Percentiles rank a stretch among this genome's conserved stretches.
Conservation (phyloP, 2,113 vertebrate genomes). For the Suricata suricatta region DNA sequence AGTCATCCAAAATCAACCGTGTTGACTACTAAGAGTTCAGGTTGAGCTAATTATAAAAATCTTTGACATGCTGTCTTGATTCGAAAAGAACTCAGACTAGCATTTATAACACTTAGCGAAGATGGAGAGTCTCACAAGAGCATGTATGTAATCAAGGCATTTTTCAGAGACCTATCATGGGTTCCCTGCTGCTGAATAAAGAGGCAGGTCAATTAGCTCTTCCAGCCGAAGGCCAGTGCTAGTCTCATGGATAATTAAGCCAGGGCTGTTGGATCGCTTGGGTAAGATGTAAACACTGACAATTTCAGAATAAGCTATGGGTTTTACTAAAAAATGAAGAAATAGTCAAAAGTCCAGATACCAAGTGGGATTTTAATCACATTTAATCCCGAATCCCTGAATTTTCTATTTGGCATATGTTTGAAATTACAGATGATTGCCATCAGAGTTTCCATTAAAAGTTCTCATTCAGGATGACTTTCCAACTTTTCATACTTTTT, state of each 20-base stretch:
- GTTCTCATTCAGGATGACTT: background rate
- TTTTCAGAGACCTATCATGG: background rate
- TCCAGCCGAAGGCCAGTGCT: background rate
- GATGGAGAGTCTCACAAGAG: background rate
- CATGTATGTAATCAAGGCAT: background rate
- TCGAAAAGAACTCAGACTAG: background rate
- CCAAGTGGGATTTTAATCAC: background rate
- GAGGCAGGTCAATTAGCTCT: background rate
- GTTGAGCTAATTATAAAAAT: background rate
- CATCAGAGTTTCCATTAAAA: no score
- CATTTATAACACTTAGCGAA: background rate
- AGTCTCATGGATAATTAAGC: background rate
- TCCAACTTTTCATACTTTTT: background rate
- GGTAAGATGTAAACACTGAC: background rate
- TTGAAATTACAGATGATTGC: background rate
- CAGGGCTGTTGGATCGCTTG: background rate
- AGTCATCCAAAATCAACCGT: background rate
- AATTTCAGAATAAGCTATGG: background rate
- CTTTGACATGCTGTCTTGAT: background rate
- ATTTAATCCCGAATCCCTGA: background rate
- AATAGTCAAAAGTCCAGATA: background rate
- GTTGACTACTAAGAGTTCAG: background rate
- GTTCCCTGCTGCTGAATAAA: background rate
- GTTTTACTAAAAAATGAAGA: background rate
- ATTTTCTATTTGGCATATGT: background rate